Percentiles rank a stretch among this genome's conserved stretches.
Conservation (phyloP, 2,888 invertebrate species). For the Caenorhabditis wallacei region DNA sequence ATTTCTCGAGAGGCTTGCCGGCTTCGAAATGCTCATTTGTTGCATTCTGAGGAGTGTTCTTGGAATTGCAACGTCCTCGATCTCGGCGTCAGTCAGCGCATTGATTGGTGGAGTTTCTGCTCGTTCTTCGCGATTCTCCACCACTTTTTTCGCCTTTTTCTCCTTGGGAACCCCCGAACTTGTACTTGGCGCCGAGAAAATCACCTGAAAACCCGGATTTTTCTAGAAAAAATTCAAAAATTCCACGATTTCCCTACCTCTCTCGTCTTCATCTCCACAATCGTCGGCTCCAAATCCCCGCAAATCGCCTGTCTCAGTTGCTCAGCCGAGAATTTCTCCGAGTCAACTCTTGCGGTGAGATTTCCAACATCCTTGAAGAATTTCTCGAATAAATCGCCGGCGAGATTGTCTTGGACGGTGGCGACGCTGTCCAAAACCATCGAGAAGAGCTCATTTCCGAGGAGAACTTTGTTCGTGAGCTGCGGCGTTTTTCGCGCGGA, state of each 20-base stretch:
- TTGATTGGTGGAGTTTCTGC: constrained; percentile 28
- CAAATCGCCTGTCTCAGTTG: not conserved
- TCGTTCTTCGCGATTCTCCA: no score
- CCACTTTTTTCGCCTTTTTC: not conserved
- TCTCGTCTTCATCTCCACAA: constrained; percentile 9
- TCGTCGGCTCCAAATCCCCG: not conserved
- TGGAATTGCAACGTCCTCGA: constrained; percentile 33
- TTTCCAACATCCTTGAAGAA: not conserved
- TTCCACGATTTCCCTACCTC: constrained; percentile 10
- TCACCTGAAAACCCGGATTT: not conserved
- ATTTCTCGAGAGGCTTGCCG: not conserved
- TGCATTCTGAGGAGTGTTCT: constrained; percentile 33
- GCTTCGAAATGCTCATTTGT: constrained; percentile 37
- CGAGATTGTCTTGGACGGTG: not conserved
- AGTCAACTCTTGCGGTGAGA: not conserved
- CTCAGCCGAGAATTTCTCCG: not conserved
- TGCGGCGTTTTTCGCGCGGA: constrained; percentile 17
- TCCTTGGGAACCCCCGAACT: not conserved
- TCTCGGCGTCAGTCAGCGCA: constrained; percentile 38
- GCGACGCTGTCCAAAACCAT: constrained; percentile 18
- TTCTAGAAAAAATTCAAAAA: no score
- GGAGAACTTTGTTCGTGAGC: not conserved
- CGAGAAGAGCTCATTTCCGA: not conserved
- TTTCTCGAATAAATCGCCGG: constrained; percentile 11
- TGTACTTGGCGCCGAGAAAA: not conserved